Evolutionary conservation across 2,113 vertebrate genomes (phyloP).

Genomic region (Erythrocercus mccallii): DNA sequence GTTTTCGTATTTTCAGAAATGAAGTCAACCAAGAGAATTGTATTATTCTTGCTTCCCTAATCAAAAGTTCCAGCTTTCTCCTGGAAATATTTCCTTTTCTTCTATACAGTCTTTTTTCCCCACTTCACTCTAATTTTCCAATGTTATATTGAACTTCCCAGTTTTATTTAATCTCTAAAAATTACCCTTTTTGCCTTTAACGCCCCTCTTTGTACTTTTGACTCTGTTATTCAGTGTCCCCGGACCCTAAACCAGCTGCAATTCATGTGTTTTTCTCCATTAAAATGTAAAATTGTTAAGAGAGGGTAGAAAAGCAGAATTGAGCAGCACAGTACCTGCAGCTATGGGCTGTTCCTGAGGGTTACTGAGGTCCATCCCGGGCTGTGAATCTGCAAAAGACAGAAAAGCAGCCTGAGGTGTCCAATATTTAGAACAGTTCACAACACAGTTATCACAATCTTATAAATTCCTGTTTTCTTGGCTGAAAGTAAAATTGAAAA

Average conservation of each 20-base stretch:
- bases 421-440: background rate
- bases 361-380: conserved; percentile 66
- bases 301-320: background rate
- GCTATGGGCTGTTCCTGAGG: conserved; percentile 62
- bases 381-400: conserved; percentile 66
- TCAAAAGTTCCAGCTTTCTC: background rate
- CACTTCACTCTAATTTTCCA: background rate
- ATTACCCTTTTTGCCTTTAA: background rate
- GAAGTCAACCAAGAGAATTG: background rate
- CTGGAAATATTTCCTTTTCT: background rate
- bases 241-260: background rate
- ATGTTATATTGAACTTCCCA: background rate
- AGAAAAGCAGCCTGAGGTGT: background rate
- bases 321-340: conserved; percentile 63
- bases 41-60: conserved; percentile 7
- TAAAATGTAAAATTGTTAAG: background rate
- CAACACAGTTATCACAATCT: accelerated
- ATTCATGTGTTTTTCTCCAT: background rate
- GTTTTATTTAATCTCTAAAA: background rate
- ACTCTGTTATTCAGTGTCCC: background rate
- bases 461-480: background rate
- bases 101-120: accelerated
- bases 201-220: background rate
- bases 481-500: background rate
- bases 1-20: background rate